Base-by-base conservation (phyloP, 2,113 vertebrate genomes). In the Dendrocopos noguchii region DNA sequence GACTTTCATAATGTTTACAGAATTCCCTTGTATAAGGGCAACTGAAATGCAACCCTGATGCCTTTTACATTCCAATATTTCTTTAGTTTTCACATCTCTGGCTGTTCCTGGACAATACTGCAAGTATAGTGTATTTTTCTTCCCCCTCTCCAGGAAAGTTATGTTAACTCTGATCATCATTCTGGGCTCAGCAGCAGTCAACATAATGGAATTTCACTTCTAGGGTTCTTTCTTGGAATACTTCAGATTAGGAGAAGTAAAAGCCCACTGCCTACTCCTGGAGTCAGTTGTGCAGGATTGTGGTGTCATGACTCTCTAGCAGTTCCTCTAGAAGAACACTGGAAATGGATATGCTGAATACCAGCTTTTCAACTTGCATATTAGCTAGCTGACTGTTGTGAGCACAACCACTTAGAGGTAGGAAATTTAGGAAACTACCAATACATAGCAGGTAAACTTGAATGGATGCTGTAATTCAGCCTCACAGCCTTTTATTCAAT, bases 1-100 rank as follows among this genome's bases (percentile, higher is more conserved):
- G 18, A 24, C 65, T 73, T 84, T 21, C 42, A 70, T 76, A 85
- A 74, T 56, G 76, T 91, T 91, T 85, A 90, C 93, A 85, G 75
- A 91, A 91, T 89, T 87, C 29, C 8, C 74, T 77, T 82, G 11
- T 85, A 28, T 68, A 67, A 91, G 59, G 59, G 39, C 61, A 77
- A 29, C 39, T 56, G 14, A 89, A 84, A 46, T 78, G 10, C 21
- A 70, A n/a, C 28, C 29, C 18, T 80, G 44, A 67, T 87, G 64
- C 56, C 42, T 83, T 78, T 80, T 56, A 39, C 65, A 71, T 93
- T 76, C 72, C 78, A 86, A 33, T 67, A 33, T 53, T 87, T 78
- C 31, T 71, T 47, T 55, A 64, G 31, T 63, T 86, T 55, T 56
- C 42, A 25, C 13, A 24, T 81, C 47, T 67, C 50, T 72, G 10